Evolutionary conservation across 2,888 invertebrate genomes (phyloP).

Genomic region (Pelosia muscerda): DNA sequence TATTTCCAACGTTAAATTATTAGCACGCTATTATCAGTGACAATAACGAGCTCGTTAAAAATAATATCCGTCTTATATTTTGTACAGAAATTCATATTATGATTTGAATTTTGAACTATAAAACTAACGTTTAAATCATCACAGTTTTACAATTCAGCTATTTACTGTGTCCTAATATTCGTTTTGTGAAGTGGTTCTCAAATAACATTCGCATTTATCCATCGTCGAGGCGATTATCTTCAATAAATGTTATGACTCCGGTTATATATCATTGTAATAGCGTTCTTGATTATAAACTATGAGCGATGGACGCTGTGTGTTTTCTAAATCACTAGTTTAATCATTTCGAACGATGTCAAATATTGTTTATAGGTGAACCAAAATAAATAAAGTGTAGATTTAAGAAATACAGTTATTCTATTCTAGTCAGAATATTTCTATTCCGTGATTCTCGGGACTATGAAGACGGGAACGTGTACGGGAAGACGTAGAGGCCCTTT

Average conservation of each 20-base stretch:
- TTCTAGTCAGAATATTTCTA: no score
- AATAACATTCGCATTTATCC: neutral
- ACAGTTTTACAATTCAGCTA: constrained; percentile 4
- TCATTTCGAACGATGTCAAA: neutral
- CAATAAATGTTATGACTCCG: neutral
- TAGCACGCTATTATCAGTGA: constrained; percentile 12
- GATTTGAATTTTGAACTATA: constrained; percentile 5
- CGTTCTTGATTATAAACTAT: neutral
- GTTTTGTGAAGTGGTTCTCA: neutral
- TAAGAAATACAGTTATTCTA: neutral
- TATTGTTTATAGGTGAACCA: neutral
- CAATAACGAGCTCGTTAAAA: constrained; percentile 8
- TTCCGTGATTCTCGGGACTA: no score
- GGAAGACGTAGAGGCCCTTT: no score
- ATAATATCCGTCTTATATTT: constrained; percentile 6
- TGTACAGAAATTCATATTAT: constrained; percentile 8
- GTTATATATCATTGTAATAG: constrained; percentile 3
- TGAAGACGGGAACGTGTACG: no score
- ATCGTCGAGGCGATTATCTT: neutral
- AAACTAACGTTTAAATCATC: constrained; percentile 9
- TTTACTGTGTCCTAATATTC: neutral
- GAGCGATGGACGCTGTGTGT: neutral
- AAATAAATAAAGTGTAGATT: neutral
- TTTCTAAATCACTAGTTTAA: neutral
- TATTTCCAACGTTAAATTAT: constrained; percentile 10